Evolutionary conservation across 2,113 vertebrate genomes (phyloP), one percentile per base, ranked within the genome.

Genomic region (Sceloporus tristichus): DNA sequence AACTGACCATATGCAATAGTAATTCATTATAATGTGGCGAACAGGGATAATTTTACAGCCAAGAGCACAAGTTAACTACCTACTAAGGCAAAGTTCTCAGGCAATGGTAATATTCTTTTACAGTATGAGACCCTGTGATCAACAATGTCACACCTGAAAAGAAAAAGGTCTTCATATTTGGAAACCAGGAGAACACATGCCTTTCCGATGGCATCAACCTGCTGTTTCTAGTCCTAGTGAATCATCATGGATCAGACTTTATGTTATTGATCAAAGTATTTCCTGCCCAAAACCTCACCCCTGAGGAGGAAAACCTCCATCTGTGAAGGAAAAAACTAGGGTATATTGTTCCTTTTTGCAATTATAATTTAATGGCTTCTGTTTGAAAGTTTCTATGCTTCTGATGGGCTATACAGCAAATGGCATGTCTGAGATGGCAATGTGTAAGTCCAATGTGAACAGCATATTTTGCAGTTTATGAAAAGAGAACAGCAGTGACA

Each of bases 181-280:
- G 9, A 56, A 95, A 81, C 7, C 29, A 18, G 40, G 75, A 84
- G 23, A 34, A 9, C 2, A 74, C 25, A 4, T 84, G 29, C 0
- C 48, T 84, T 86, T 88, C 53, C 73, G 54, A 89, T 34, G 65
- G 23, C 40, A 66, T 78, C 86, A 79, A 11, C 27, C 73, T 77
- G 59, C 59, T 65, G 21, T 85, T 42, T 87, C 56, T 88, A 73
- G 25, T 85, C 75, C 40, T 16, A 66, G 70, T 90, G 34, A 91
- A 83, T 88, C 6, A 70, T 56, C 25, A 87, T 42, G 79, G 75
- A 84, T 3, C 40, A 86, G 65, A 91, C 85, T 9, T n/a, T 40
- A 86, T 62, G 81, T 89, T 54, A 90, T 5, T 74, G 62, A 88
- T 86, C 76, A 91, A 82, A 91, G 14, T 56, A 87, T 74, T 87